These are phyloP conservation scores for Paguma larvata DNA, from an alignment of 2,797 vertebrate species.

Conservation along the genomic window DNA sequence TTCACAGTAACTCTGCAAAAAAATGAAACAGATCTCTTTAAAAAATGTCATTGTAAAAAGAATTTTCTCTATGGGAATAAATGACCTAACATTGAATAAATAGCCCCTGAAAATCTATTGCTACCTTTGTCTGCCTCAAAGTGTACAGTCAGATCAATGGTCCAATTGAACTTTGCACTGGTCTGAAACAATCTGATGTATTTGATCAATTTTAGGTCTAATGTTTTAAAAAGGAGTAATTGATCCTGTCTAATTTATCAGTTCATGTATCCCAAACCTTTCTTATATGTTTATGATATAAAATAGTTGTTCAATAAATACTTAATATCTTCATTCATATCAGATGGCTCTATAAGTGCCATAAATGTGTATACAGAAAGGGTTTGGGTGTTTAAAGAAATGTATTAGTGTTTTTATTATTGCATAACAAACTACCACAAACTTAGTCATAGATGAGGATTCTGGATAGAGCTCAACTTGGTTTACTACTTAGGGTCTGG, in stretches of 20 bases:
- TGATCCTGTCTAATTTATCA: conserved; percentile 40
- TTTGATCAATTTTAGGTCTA: conserved; percentile 23
- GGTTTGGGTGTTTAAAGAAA: not conserved
- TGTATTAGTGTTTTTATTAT: not conserved
- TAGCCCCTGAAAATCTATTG: conserved; percentile 56
- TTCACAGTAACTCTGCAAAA: conserved; percentile 51
- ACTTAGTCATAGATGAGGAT: not conserved
- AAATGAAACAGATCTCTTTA: conserved; percentile 57
- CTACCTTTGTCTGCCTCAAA: conserved; percentile 15
- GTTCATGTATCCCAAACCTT: not conserved
- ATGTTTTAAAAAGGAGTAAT: conserved; percentile 51
- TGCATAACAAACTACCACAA: not conserved
- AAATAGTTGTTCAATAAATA: conserved; percentile 28
- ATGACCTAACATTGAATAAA: conserved; percentile 68
- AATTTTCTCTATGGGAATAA: conserved; percentile 69
- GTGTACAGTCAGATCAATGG: conserved; percentile 60
- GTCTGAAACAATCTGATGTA: not conserved
- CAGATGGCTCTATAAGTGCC: not conserved
- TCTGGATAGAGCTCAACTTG: not conserved
- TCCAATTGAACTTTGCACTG: conserved; percentile 67
- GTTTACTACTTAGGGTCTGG: not conserved
- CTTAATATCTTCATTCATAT: not conserved
- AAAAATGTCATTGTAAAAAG: conserved; percentile 61
- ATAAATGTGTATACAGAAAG: not conserved
- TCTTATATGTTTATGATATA: not conserved